phyloP scores from a whole-genome alignment of 2,113 vertebrate genomes.

The Poecilia latipinna region DNA sequence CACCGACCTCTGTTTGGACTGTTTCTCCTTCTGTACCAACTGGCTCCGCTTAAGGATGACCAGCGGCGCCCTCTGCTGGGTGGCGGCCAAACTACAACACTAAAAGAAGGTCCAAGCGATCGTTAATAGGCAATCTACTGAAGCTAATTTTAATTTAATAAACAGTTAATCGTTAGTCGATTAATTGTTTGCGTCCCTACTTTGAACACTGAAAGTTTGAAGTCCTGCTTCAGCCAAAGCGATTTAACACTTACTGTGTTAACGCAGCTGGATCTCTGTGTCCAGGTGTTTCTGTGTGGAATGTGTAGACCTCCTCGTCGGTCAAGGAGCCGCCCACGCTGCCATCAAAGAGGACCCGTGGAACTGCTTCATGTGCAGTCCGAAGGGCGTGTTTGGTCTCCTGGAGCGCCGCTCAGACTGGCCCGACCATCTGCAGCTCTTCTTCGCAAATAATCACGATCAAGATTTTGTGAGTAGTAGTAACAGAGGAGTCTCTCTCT shows the following conservation, averaged over 20 bases:
- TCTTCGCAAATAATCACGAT: constrained; percentile 98
- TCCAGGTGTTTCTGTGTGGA: constrained; percentile 97
- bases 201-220: neutral
- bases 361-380: constrained; percentile 98
- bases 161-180: no score
- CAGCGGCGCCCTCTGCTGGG: no score
- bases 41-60: no score
- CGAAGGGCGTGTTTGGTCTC: constrained; percentile 86
- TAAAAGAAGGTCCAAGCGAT: no score
- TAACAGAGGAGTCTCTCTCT: neutral
- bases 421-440: constrained; percentile 94
- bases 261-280: neutral
- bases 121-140: no score
- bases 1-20: no score
- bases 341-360: constrained; percentile 98
- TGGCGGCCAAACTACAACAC: no score
- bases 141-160: no score
- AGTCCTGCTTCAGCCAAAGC: neutral
- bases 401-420: constrained; percentile 91
- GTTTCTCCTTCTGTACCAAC: no score
- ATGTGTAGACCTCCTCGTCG: constrained; percentile 95
- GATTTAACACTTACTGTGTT: neutral
- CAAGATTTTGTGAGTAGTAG: constrained; percentile 94
- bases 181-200: no score
- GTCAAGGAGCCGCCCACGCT: constrained; percentile 89